phyloP scores from a whole-genome alignment of 2,888 invertebrate species.

The Zaprionus obscuricornis region DNA sequence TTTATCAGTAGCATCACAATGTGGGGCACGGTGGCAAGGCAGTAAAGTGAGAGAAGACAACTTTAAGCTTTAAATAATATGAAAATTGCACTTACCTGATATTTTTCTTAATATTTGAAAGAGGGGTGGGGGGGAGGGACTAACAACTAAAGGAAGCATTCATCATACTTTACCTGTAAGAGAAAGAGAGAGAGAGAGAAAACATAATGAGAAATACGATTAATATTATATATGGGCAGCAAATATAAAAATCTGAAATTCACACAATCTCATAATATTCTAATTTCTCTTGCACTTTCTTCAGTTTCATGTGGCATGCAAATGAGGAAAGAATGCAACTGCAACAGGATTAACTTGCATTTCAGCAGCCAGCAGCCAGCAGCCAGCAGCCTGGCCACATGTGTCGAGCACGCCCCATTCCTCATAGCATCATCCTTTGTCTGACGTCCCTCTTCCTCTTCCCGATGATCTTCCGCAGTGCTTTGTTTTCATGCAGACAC shows the following conservation, averaged over 20 bases:
- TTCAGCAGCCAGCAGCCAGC: conserved; percentile 9
- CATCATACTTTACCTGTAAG: conserved; percentile 70
- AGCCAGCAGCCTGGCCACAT: conserved; percentile 47
- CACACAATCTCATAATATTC: too few species aligned
- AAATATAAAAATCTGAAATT: conserved; percentile 31
- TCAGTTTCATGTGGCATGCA: conserved; percentile 49
- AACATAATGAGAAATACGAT: conserved; percentile 5
- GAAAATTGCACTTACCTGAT: conserved; percentile 58
- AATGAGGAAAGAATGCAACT: conserved; percentile 42
- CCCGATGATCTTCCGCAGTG: conserved; percentile 53
- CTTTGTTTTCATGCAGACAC: conserved; percentile 45
- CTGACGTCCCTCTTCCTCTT: not conserved
- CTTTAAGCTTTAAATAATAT: conserved; percentile 9
- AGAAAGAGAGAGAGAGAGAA: conserved; percentile 4
- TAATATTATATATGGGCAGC: conserved; percentile 4
- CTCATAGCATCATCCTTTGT: not conserved
- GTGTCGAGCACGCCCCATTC: conserved; percentile 44
- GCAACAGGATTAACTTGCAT: conserved; percentile 59
- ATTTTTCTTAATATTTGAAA: too few species aligned
- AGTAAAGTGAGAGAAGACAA: conserved; percentile 3
- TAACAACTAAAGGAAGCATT: conserved; percentile 19
- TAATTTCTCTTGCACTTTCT: too few species aligned
- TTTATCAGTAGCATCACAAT: too few species aligned
- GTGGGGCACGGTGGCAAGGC: too few species aligned
- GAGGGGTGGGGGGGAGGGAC: too few species aligned